Evolutionary conservation across 2,113 vertebrate species (phyloP).

Genomic region (Mohoua ochrocephala): DNA sequence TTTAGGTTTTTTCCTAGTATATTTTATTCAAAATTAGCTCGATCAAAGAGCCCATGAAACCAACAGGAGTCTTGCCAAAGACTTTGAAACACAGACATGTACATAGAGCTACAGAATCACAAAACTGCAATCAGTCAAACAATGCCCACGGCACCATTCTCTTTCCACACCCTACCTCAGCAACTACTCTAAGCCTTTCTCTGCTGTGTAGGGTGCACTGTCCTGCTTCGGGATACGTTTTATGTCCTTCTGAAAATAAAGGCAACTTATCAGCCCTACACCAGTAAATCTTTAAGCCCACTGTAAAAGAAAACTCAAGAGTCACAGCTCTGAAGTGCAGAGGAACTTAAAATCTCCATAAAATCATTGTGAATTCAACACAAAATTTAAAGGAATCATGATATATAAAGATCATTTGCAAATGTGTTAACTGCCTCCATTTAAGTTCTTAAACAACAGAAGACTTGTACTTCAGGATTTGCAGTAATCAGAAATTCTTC

Average conservation of each 20-base stretch:
- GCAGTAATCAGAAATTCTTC: not conserved
- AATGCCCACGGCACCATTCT: not conserved
- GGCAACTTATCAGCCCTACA: not conserved
- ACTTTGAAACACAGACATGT: not conserved
- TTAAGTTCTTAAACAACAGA: not conserved
- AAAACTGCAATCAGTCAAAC: not conserved
- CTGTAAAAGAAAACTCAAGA: not conserved
- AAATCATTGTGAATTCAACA: not conserved
- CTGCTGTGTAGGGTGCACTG: not conserved
- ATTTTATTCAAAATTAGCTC: not conserved
- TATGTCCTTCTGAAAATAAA: not conserved
- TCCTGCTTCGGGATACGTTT: not conserved
- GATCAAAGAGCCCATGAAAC: conserved; percentile 7
- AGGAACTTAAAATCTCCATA: not conserved
- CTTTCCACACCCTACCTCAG: not conserved
- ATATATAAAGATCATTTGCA: not conserved
- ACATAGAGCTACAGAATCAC: not conserved
- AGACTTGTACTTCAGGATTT: not conserved
- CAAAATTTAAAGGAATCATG: not conserved
- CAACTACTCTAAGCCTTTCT: not conserved
- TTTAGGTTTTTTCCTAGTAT: not conserved
- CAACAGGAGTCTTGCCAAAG: not conserved
- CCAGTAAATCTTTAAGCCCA: not conserved
- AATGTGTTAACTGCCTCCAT: not conserved
- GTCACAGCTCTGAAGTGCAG: not conserved